Base-by-base conservation (phyloP, 2,113 vertebrate genomes). In the Sigmodon hispidus region DNA sequence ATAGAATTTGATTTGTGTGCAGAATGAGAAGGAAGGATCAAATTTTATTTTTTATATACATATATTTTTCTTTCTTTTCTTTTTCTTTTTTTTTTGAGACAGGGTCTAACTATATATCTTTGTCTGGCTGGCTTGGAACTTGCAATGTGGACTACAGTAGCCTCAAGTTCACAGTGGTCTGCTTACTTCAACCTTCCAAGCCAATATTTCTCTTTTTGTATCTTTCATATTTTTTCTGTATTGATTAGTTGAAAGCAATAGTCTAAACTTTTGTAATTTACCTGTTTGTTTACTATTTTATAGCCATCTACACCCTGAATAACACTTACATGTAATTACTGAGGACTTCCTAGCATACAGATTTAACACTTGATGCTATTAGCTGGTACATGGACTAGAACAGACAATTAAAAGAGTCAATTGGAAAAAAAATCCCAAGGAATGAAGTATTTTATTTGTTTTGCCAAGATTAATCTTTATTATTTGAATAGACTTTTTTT, bases 361-460 rank as follows among this genome's bases (percentile, higher is more conserved):
- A 96, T 45, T 26, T 48, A 81, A 72, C 86, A 91, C 24, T 89
- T 55, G 21, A 50, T 96, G 13, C 26, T 34, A 45, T 85, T 90
- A 92, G 93, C 15, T 80, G 34, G 73, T 88, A 70, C 4, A 89
- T 69, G 36, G 17, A 86, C 36, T 52, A 72, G 45, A 87, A 19
- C 24, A 65, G 29, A 79, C 67, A 67, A 22, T 89, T 83, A 87
- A 94, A 52, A 88, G 36, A 75, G 22, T 55, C 75, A 84, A 48
- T 87, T 79, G 7, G 57, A 69, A 67, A 17, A 63, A 87, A 76
- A 80, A 92, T 2, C 13, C 24, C 0, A 50, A 92, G 61, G 40
- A 77, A 92, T 72, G 83, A 87, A 85, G 63, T 87, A 70, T 89
- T 90, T 84, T 31, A 84, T 91, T 89, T 96, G 5, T 91, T 86